phyloP scores from a whole-genome alignment of 2,113 vertebrate genomes.

The Oreochromis spilurus region DNA sequence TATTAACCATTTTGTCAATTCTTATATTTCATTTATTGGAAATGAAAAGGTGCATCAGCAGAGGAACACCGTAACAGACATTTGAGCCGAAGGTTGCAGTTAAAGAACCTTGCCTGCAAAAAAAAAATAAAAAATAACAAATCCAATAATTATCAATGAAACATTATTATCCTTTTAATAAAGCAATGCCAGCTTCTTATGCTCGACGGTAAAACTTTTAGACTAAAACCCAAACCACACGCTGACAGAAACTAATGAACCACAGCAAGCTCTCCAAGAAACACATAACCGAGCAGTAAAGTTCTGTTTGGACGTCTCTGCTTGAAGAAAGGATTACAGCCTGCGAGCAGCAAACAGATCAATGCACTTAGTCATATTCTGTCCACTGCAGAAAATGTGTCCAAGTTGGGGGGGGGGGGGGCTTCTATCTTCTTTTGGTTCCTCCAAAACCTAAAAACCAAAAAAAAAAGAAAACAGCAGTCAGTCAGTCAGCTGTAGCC shows the following conservation, averaged over 20 bases:
- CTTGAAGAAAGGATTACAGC: neutral
- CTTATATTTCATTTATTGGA: neutral
- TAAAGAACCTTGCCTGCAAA: neutral
- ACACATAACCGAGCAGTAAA: neutral
- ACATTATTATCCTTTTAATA: neutral
- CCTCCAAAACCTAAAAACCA: conserved; percentile 67
- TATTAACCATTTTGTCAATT: neutral
- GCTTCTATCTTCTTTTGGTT: conserved; percentile 69
- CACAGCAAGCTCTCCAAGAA: neutral
- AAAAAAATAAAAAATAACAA: accelerated
- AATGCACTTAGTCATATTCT: neutral
- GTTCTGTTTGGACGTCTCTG: neutral
- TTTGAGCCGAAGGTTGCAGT: neutral
- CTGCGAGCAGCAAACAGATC: neutral
- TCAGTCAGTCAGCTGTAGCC: neutral
- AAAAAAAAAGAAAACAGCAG: neutral
- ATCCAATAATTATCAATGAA: neutral
- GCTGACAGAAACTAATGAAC: neutral
- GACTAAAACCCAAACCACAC: neutral
- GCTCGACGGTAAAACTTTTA: neutral
- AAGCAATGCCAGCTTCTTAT: neutral
- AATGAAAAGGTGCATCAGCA: neutral
- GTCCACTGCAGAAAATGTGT: neutral
- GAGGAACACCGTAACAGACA: neutral
- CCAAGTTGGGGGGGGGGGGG: neutral